Evolutionary conservation across 2,797 vertebrate species (phyloP).

Genomic region (Clarias pachynema): DNA sequence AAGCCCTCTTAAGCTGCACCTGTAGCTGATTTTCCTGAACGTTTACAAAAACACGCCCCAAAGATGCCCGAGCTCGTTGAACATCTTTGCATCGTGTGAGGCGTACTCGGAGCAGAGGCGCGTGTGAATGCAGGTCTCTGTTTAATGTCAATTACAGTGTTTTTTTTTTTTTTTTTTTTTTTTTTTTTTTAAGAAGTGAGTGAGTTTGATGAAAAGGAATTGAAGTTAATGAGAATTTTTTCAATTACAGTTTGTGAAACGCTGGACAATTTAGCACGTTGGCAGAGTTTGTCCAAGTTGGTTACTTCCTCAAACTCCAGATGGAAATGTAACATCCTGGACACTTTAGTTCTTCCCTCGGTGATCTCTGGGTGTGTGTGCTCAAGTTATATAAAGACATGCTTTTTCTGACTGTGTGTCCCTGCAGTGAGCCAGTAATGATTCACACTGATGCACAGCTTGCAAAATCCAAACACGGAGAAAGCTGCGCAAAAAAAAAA

Average conservation of each 20-base stretch:
- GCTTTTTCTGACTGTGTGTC: neutral
- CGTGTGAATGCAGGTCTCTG: neutral
- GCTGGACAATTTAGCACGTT: neutral
- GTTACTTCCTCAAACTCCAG: neutral
- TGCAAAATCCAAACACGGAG: neutral
- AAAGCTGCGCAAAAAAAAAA: neutral
- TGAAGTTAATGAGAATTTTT: neutral
- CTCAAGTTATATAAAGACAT: neutral
- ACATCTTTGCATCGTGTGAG: neutral
- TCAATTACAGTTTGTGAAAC: too few species aligned
- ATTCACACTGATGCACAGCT: neutral
- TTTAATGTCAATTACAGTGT: neutral
- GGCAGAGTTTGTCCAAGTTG: neutral
- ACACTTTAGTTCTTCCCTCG: neutral
- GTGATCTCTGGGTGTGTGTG: neutral
- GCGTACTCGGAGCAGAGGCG: neutral
- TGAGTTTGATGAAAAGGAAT: neutral
- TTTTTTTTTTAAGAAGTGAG: too few species aligned
- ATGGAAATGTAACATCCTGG: neutral
- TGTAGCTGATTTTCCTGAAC: neutral
- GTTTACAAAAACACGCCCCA: neutral
- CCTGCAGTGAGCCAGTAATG: neutral
- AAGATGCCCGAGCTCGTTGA: neutral
- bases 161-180: too few species aligned
- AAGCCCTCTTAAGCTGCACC: neutral